Evolutionary conservation across 64 coral and sea anemone genomes (phyloP), one percentile per base, ranked within the genome.

Genomic region (Pocillopora verrucosa): DNA sequence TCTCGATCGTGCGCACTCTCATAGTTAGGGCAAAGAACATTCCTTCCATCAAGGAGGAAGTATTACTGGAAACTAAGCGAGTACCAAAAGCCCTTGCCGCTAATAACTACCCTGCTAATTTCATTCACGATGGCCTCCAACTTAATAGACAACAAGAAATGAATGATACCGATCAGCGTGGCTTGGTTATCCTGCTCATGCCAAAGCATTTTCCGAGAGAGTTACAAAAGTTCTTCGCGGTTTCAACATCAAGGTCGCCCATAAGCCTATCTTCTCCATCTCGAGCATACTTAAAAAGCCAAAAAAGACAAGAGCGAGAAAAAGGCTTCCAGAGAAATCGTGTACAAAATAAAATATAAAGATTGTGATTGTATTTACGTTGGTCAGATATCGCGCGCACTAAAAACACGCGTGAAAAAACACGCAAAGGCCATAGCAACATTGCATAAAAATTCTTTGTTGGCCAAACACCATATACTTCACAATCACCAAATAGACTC

Each of bases 171-270:
- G 16, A 73, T 34, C 84, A 87, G 15, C 65, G 4, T n/a, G 16
- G 84, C 35, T 51, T 73, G 13, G 84, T 56, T 74, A 57, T 73
- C 65, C 84, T 87, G 16, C 38, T 5, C 56, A 72, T n/a, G 68
- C 68, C 64, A 87, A 87, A 73, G 26, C 36, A 58, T 72, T 87
- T 73, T 59, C 68, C 3, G 37, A 87, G 16, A 86, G 60, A 87
- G 16, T 87, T 67, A 36, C 84, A 87, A 87, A 73, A 24, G 20
- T 10, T 67, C 57, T 73, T 67, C 20, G 30, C 0, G 41, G 41
- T 51, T 51, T 1, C 41, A 51, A 51, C 41, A 51, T 51, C 41
- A 51, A 51, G 41, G 41, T 51, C 7, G 41, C 41, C 41, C 7
- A 51, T 51, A 51, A 51, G 41, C 41, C 41, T 51, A 51, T 51